Percentiles rank a stretch among this genome's conserved stretches.
Conservation (phyloP, 2,888 invertebrate genomes). For the Drosophila colorata region DNA sequence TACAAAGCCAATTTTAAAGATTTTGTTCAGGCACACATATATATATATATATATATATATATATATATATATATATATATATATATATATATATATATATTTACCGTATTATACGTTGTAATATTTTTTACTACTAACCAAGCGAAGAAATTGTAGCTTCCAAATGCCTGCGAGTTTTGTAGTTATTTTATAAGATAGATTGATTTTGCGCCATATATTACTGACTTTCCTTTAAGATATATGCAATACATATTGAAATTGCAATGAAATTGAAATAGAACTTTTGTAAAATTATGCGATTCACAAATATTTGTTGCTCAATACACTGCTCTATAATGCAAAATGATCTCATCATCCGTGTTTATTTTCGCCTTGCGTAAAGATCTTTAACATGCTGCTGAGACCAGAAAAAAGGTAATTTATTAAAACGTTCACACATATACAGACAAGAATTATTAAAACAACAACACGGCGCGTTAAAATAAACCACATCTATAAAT, state of each 20-base stretch:
- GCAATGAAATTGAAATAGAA: conserved; percentile 29
- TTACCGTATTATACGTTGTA: conserved; percentile 38
- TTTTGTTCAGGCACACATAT: conserved; percentile 24
- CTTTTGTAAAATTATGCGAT: conserved; percentile 34
- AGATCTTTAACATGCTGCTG: conserved; percentile 53
- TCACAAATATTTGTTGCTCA: conserved; percentile 59
- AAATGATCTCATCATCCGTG: conserved; percentile 86
- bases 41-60: conserved; percentile 29
- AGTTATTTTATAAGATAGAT: conserved; percentile 54
- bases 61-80: conserved; percentile 25
- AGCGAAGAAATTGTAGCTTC: conserved; percentile 36
- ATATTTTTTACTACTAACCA: conserved; percentile 42
- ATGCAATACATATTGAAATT: conserved; percentile 23
- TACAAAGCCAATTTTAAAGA: conserved; percentile 18
- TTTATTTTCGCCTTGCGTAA: conserved; percentile 85
- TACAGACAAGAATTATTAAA: conserved; percentile 25
- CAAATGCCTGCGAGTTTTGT: conserved; percentile 35
- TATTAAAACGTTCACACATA: conserved; percentile 31
- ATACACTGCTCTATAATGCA: conserved; percentile 65
- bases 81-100: too few species aligned
- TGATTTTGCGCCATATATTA: conserved; percentile 66
- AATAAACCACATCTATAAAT: conserved; percentile 71
- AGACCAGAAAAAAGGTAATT: conserved; percentile 52
- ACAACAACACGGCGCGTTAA: conserved; percentile 70
- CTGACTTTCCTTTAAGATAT: conserved; percentile 68